Evolutionary conservation across 2,797 vertebrate species (phyloP).

Genomic region (Muraenolepis orangiensis): DNA sequence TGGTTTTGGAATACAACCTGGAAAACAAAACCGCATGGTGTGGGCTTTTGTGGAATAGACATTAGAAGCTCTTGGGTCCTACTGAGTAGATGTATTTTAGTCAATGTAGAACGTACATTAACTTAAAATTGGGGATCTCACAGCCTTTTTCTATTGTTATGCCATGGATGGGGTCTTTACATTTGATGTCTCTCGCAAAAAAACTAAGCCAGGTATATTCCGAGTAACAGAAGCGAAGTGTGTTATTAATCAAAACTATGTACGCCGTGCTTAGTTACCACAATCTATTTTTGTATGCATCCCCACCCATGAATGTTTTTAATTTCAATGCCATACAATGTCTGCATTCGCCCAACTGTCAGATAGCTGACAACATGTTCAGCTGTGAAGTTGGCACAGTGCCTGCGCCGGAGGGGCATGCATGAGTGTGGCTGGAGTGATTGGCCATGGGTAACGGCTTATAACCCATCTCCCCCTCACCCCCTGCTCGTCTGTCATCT

Average conservation of each 20-base stretch:
- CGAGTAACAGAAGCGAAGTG: background rate
- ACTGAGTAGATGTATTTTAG: background rate
- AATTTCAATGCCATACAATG: constrained; percentile 47
- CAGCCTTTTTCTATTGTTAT: background rate
- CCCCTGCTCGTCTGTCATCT: constrained; percentile 37
- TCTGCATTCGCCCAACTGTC: constrained; percentile 54
- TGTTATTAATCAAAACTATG: constrained; percentile 8
- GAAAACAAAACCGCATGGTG: background rate
- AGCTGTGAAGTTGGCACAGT: constrained; percentile 58
- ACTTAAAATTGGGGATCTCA: too few relatives aligned
- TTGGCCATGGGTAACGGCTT: constrained; percentile 42
- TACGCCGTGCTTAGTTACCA: constrained; percentile 2
- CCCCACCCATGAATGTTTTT: constrained; percentile 61
- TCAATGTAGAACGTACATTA: background rate
- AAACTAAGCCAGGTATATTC: background rate
- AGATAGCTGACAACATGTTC: constrained; percentile 58
- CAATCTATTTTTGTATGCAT: constrained; percentile 69
- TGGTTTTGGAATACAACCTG: background rate
- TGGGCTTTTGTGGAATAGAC: background rate
- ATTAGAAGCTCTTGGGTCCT: background rate
- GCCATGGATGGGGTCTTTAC: background rate
- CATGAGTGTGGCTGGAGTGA: constrained; percentile 46
- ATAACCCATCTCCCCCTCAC: background rate
- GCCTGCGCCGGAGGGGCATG: constrained; percentile 47
- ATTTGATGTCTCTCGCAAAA: background rate